These are phyloP conservation scores for Pandemis cinnamomeana DNA, from an alignment of 2,888 invertebrate genomes.

Conservation along the genomic window DNA sequence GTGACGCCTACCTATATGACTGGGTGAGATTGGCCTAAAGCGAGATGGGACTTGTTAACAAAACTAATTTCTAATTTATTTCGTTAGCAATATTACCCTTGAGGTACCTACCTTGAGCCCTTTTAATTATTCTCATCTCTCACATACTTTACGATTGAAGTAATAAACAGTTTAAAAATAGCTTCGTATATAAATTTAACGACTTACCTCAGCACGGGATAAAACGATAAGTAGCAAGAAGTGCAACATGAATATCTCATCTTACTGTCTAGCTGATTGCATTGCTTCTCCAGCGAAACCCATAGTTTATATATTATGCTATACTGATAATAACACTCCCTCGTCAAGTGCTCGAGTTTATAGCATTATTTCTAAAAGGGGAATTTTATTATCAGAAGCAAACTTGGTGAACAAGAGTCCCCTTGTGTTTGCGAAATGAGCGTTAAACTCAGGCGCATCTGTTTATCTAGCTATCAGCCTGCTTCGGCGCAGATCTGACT, in stretches of 20 bases:
- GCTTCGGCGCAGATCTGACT: slow-evolving; percentile 49
- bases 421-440: slow-evolving; percentile 57
- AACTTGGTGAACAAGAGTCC: slow-evolving; percentile 48
- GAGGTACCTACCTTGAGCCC: not conserved
- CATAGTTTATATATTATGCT: slow-evolving; percentile 14
- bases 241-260: not conserved
- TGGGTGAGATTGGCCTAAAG: not conserved
- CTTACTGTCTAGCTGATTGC: not conserved
- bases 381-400: slow-evolving; percentile 41
- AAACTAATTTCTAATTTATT: not conserved
- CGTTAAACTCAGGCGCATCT: slow-evolving; percentile 59
- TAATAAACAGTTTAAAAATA: slow-evolving; percentile 22
- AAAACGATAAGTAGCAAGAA: not conserved
- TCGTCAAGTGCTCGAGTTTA: slow-evolving; percentile 28
- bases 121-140: slow-evolving; percentile 14
- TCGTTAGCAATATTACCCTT: slow-evolving; percentile 9
- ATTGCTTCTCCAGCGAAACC: not conserved
- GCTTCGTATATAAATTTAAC: not conserved
- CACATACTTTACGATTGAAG: slow-evolving; percentile 19
- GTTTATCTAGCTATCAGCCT: slow-evolving; percentile 55
- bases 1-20: not conserved
- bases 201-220: not conserved
- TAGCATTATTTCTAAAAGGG: slow-evolving; percentile 31
- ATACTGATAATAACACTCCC: slow-evolving; percentile 16
- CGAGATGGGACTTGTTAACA: not conserved